These are phyloP conservation scores for Sula dactylatra DNA, from an alignment of 2,113 vertebrate genomes.

Conservation along the genomic window DNA sequence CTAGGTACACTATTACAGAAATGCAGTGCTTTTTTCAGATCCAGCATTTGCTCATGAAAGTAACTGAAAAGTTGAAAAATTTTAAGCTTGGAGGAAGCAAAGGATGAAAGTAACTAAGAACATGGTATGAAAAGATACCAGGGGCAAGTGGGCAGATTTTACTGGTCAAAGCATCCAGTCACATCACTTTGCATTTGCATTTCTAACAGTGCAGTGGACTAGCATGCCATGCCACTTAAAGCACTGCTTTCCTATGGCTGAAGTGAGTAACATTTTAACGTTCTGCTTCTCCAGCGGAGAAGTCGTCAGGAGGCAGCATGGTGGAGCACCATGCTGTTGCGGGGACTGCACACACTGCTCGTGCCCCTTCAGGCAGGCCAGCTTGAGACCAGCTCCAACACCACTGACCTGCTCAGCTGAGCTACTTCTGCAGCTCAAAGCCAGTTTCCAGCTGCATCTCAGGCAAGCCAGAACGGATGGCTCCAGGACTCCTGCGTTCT, in stretches of 20 bases:
- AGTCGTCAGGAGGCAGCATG: background rate
- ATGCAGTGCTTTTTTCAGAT: background rate
- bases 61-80: background rate
- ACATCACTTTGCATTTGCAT: background rate
- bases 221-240: background rate
- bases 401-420: background rate
- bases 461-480: background rate
- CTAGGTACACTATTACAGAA: background rate
- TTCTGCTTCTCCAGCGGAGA: background rate
- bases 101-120: background rate
- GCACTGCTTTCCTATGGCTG: background rate
- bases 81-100: background rate
- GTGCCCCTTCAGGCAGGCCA: background rate
- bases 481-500: background rate
- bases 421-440: background rate
- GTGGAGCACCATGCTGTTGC: background rate
- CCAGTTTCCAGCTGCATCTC: background rate
- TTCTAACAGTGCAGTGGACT: background rate
- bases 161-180: background rate
- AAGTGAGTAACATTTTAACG: background rate
- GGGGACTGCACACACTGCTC: rapidly evolving
- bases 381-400: background rate
- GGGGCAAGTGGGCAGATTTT: background rate
- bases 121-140: background rate
- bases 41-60: background rate